Evolutionary conservation across 2,888 invertebrate species (phyloP).

Genomic region (Drosophila robusta): DNA sequence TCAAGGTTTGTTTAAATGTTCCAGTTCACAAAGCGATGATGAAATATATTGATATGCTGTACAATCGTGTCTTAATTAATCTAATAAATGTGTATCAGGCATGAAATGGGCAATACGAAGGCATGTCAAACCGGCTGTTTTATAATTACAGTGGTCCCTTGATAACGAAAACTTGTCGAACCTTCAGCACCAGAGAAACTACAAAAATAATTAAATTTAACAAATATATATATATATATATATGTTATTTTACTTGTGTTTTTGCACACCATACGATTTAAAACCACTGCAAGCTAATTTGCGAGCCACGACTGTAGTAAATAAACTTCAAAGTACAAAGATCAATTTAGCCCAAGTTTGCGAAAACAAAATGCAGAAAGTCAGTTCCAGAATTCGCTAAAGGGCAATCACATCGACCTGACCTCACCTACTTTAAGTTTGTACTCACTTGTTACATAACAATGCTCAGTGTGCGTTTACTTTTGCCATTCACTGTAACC

Average conservation of each 20-base stretch:
- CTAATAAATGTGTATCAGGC: neutral
- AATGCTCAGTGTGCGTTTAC: slow-evolving; percentile 34
- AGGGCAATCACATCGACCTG: slow-evolving; percentile 23
- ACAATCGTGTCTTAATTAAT: neutral
- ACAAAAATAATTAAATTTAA: too few species aligned
- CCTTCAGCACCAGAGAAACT: too few species aligned
- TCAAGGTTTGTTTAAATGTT: neutral
- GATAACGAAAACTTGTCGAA: too few species aligned
- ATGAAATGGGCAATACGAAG: neutral
- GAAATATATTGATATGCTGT: neutral
- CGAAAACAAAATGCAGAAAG: neutral
- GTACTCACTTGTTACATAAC: slow-evolving; percentile 57
- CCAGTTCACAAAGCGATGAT: slow-evolving; percentile 5
- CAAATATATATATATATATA: neutral
- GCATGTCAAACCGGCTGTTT: neutral
- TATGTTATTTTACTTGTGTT: neutral
- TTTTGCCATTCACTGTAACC: slow-evolving; percentile 46
- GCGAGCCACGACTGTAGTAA: too few species aligned
- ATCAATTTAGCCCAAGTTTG: neutral
- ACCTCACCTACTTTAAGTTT: slow-evolving; percentile 27
- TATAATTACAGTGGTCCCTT: neutral
- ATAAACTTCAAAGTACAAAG: neutral
- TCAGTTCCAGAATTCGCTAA: neutral
- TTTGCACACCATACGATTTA: too few species aligned
- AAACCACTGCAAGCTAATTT: neutral